Percentiles rank a stretch among this genome's conserved stretches.
Evolutionary conservation across 2,113 vertebrate species (phyloP).

Genomic region (Amphiprion ocellaris): DNA sequence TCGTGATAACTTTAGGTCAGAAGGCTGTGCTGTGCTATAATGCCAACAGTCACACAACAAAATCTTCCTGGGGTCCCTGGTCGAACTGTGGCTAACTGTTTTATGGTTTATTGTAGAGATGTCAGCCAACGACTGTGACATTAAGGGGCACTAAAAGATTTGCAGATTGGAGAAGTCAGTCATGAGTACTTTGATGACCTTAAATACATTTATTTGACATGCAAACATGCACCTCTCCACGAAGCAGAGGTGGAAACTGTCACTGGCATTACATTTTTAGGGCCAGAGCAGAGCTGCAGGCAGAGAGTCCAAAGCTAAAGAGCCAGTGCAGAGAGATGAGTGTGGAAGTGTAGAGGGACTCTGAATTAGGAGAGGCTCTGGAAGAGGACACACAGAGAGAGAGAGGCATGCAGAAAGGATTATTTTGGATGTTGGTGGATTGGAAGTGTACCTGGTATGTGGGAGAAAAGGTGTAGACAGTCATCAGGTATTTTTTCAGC

Average conservation of each 20-base stretch:
- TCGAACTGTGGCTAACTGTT: neutral
- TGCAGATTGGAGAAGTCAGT: neutral
- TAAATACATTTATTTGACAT: slow-evolving; percentile 2
- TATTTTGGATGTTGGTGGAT: slow-evolving; percentile 37
- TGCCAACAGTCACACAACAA: no score
- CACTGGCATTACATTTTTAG: neutral
- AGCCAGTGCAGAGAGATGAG: slow-evolving; percentile 8
- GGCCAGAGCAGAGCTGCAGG: neutral
- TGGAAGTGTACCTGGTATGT: slow-evolving; percentile 33
- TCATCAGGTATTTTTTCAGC: slow-evolving; percentile 18
- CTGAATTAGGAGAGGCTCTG: slow-evolving; percentile 4
- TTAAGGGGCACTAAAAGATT: neutral
- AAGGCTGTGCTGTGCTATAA: no score
- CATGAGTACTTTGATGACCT: neutral
- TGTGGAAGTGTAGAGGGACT: slow-evolving; percentile 33
- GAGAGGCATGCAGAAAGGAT: neutral
- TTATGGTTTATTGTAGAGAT: neutral
- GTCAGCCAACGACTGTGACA: neutral
- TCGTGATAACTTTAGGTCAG: neutral
- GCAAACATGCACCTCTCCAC: neutral
- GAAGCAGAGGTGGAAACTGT: neutral
- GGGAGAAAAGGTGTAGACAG: slow-evolving; percentile 34
- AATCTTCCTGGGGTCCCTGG: no score
- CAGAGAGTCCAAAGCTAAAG: slow-evolving; percentile 8
- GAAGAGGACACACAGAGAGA: slow-evolving; percentile 13